Evolutionary conservation across 2,888 invertebrate genomes (phyloP).

Genomic region (Caradrina clavipalpis): DNA sequence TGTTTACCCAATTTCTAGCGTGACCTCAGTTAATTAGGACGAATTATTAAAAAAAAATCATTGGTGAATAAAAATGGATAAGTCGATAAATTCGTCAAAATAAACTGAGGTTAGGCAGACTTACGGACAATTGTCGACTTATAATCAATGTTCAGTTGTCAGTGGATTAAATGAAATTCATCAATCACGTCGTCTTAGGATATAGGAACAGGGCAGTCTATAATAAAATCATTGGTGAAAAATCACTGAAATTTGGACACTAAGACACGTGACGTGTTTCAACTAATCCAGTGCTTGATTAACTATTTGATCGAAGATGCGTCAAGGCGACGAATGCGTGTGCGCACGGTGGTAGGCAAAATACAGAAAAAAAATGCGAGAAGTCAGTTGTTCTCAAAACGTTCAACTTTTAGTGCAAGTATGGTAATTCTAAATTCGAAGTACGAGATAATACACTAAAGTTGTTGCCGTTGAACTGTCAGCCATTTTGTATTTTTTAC

Average conservation of each 20-base stretch:
- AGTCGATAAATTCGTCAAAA: conserved; percentile 69
- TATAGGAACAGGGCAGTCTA: conserved; percentile 88
- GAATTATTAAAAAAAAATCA: conserved; percentile 67
- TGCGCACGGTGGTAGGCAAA: conserved; percentile 62
- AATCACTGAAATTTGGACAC: conserved; percentile 88
- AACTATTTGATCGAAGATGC: conserved; percentile 86
- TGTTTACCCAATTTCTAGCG: conserved; percentile 74
- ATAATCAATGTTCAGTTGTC: conserved; percentile 67
- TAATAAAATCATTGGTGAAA: conserved; percentile 89
- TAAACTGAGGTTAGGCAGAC: conserved; percentile 80
- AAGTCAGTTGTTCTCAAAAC: conserved; percentile 63
- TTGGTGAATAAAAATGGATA: conserved; percentile 61
- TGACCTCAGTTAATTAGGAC: conserved; percentile 79
- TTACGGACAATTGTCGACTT: conserved; percentile 63
- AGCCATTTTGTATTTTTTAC: conserved; percentile 33
- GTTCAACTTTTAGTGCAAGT: conserved; percentile 66
- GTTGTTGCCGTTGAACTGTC: conserved; percentile 31
- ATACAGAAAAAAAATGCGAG: conserved; percentile 64
- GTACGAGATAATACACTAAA: conserved; percentile 40
- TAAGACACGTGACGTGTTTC: conserved; percentile 77
- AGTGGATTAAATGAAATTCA: conserved; percentile 87
- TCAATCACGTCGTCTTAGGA: conserved; percentile 73
- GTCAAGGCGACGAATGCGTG: conserved; percentile 72
- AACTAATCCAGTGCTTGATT: conserved; percentile 84
- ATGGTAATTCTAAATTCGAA: conserved; percentile 58